Base-by-base conservation (phyloP, 2,888 invertebrate genomes). In the Periphyllus acericola region DNA sequence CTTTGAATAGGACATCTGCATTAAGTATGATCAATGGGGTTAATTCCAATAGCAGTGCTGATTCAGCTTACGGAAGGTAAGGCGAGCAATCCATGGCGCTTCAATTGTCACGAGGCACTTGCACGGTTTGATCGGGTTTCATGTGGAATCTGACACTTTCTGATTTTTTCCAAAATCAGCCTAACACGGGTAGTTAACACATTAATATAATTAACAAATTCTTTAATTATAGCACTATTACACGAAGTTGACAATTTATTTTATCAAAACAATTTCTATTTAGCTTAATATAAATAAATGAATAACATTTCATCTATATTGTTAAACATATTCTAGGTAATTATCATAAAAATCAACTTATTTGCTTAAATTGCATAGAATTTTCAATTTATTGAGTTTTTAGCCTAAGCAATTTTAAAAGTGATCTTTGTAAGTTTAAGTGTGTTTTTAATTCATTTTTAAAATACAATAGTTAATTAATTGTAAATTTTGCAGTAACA, bases 1-100 rank as follows among this genome's bases (percentile, higher is more conserved):
- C 79, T 71, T 66, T 85, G 36, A 76, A 83, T 80, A 75, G 76
- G 34, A 89, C 71, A 25, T 83, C 89, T 83, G 79, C 81, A 5
- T 68, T 86, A 40, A 78, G 80, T 88, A 75, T 89, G 86, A 78
- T 83, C 71, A 86, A 83, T 55, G 84, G 74, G 11, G 89, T 92
- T 89, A 90, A 90, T 87, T 81, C n/a, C 83, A 93, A 93, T 90
- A 90, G 92, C 75, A 92, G 92, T 89, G 93, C 94, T 52, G 96
- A 96, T 92, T 96, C 96, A 52, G 96, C 96, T 86, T 96, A 96
- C 92, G 96, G 96, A 94, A 96, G 96, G 96, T 96, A 93, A 93
- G 93, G 89, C 74, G 60, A 81, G 40, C 79, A 19, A 80, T 74
- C 80, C 40, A 74, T 46, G 74, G 74, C 55, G 32, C 66, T 74